Evolutionary conservation across 2,113 vertebrate species (phyloP), one percentile per base, ranked within the genome.

Genomic region (Oreotrochilus melanogaster): DNA sequence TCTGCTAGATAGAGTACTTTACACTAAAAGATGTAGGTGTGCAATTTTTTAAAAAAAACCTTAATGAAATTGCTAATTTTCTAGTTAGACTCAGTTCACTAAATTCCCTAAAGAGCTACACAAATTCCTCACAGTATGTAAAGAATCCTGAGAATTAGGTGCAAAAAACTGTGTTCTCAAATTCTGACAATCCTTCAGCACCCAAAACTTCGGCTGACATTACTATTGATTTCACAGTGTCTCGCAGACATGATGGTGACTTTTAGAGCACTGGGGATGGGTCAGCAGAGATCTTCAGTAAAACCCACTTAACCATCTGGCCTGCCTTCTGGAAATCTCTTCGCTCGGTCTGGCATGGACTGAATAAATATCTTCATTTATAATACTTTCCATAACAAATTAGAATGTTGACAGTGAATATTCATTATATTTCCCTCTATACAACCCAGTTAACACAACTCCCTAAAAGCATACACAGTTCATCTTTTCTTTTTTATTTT

Each of bases 301-400:
- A 94, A 96, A 94, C 31, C 39, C 35, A 86, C 73, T 94, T 93
- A 79, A 76, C 93, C 94, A 96, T 91, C 95, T 95, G 90, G 71
- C 65, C 43, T 96, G 22, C 88, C 81, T 96, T 96, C 95, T 97
- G 91, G 90, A 97, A 94, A 88, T 86, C 54, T 96, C 60, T 83
- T 96, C 58, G 27, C 23, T 79, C 2, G 0, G 35, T 78, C 75
- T 92, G 86, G 24, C 61, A 80, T 74, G 28, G 70, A 51, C 66
- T 86, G 50, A 94, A 89, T 88, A 94, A 92, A 96, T 82, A 75
- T 80, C 58, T 91, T 91, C 5, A 92, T 88, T 95, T 96, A 86
- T 91, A 92, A 86, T 57, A 51, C 93, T 96, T 94, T 88, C 43
- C 39, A 70, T 88, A 93, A 93, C 66, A 19, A 57, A 48, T 91